A percentile compares a stretch with the other conserved stretches of the same genome.
These are phyloP conservation scores for Epinephelus awoara DNA, from an alignment of 2,797 vertebrate species.

Conservation along the genomic window DNA sequence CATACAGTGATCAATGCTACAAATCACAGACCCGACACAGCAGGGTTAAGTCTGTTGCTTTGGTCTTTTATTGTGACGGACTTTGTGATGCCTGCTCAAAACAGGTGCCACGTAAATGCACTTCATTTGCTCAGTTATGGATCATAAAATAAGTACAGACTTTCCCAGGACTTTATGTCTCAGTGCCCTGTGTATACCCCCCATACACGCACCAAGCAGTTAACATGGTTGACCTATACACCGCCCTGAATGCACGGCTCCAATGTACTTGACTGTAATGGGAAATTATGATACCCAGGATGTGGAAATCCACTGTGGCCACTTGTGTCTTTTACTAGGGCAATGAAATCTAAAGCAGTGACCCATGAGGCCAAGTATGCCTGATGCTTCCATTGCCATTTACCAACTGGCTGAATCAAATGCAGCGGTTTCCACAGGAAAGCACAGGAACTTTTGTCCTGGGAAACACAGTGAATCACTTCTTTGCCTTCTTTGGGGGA, in stretches of 20 bases:
- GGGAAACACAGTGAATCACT: constrained; percentile 17
- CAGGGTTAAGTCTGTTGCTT: constrained; percentile 2
- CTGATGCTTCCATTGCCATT: constrained; percentile 59
- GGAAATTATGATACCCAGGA: constrained; percentile 48
- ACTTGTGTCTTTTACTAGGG: constrained; percentile 64
- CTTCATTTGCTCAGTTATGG: not conserved
- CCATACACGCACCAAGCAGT: constrained; percentile 10
- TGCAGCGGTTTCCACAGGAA: constrained; percentile 40
- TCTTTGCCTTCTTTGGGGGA: constrained; percentile 5
- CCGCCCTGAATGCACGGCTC: constrained; percentile 35
- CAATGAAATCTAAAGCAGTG: constrained; percentile 72
- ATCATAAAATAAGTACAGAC: not conserved
- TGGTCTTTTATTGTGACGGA: constrained; percentile 18
- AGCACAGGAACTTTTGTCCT: constrained; percentile 9
- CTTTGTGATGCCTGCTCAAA: not conserved
- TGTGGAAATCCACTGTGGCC: constrained; percentile 59
- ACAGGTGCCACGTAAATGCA: constrained; percentile 13
- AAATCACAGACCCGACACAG: constrained; percentile 19
- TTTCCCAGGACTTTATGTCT: constrained; percentile 10
- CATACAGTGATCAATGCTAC: constrained; percentile 6
- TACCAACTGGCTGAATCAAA: constrained; percentile 58
- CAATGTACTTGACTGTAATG: constrained; percentile 62
- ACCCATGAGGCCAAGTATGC: constrained; percentile 64
- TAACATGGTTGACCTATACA: constrained; percentile 62
- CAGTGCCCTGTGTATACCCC: not conserved